phyloP scores from a whole-genome alignment of 2,888 invertebrate genomes.

The Adelognathus sp. region DNA sequence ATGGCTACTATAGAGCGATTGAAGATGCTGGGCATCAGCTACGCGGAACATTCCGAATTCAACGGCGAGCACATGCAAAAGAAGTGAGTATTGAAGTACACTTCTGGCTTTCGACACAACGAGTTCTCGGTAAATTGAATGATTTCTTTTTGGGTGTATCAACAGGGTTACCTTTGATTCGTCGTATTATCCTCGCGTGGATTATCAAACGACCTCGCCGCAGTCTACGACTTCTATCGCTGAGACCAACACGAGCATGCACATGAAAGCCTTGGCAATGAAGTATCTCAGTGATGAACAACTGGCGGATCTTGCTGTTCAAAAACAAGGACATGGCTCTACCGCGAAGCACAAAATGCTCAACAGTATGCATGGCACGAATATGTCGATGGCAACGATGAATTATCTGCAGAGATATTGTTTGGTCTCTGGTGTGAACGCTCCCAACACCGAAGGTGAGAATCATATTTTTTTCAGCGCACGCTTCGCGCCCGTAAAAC shows the following conservation, averaged over 20 bases:
- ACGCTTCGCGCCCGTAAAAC: too few species aligned
- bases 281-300: constrained; percentile 83
- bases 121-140: not conserved
- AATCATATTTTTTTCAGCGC: not conserved
- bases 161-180: constrained; percentile 71
- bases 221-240: constrained; percentile 69
- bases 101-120: not conserved
- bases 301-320: constrained; percentile 75
- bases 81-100: constrained; percentile 61
- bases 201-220: constrained; percentile 70
- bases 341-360: constrained; percentile 73
- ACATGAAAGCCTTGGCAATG: constrained; percentile 83
- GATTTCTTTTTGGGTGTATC: constrained; percentile 9
- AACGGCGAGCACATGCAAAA: constrained; percentile 68
- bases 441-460: constrained; percentile 68
- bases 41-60: constrained; percentile 69
- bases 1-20: constrained; percentile 77
- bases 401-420: constrained; percentile 88
- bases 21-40: constrained; percentile 76
- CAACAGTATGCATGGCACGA: constrained; percentile 79
- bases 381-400: constrained; percentile 88
- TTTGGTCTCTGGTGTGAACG: constrained; percentile 81
- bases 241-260: constrained; percentile 82
- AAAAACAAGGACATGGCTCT: constrained; percentile 67
- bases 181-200: constrained; percentile 74